Base-by-base conservation (phyloP, 1,140 invertebrate species). In the Drosophila mojavensis region DNA sequence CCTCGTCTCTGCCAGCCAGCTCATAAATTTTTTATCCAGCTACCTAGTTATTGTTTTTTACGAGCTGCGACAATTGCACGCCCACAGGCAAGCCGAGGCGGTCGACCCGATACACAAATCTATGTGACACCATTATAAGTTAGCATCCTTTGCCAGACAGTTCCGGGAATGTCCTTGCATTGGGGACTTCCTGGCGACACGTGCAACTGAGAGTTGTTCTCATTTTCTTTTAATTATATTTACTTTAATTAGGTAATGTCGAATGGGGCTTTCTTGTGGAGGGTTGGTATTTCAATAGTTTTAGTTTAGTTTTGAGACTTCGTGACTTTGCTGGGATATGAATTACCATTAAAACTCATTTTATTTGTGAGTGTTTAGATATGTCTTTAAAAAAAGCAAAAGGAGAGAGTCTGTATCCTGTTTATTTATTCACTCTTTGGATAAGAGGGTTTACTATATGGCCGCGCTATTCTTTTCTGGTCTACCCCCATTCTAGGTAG, bases 21-120 rank as follows among this genome's bases (percentile, higher is more conserved):
- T 82, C 84, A 88, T 88, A 89, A 61, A 88, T 88, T 89, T 89
- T 89, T 89, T 80, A 88, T 88, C 72, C 75, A 50, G 75, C 69
- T 56, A 61, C 51, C 66, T 78, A 80, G 76, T 78, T 88, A 79
- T 86, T 88, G 79, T 83, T 88, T 88, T 88, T 84, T 89, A 84
- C 84, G 84, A 88, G 70, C 84, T 88, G 84, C 64, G 65, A 88
- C 77, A 80, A 66, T 63, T 70, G 50, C 50, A 83, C 73, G 69
- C 76, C 84, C 58, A 74, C 50, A 50, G 41, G 53, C 41, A 55
- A 36, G 5, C n/a, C 43, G 17, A 15, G 5, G 17, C 17, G 5
- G 20, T 9, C 15, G 13, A 15, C 47, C 45, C 47, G 11, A 50
- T 47, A 72, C 41, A 72, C 56, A 55, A 55, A 71, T n/a, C 24